Conservation (phyloP, 1,140 invertebrate genomes). For the Papilio xuthus region DNA sequence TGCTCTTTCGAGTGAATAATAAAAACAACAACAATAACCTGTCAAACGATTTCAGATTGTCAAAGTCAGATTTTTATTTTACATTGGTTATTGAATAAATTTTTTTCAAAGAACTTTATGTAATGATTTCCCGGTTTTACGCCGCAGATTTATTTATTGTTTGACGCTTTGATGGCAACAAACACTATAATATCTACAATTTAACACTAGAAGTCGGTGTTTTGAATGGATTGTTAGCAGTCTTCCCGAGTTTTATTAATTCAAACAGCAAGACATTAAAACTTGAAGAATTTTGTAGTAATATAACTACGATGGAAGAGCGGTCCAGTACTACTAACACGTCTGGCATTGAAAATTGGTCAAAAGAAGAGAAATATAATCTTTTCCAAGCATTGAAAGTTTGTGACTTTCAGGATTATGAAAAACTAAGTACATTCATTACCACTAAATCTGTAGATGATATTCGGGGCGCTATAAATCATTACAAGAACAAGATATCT, state of each 20-base stretch:
- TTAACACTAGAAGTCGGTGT: too few species aligned
- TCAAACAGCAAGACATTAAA: not conserved
- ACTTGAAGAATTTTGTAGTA: not conserved
- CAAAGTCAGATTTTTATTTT: too few species aligned
- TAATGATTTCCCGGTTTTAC: too few species aligned
- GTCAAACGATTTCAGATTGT: too few species aligned
- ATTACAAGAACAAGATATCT: conserved; percentile 56
- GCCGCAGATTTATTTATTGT: too few species aligned
- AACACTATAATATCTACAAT: too few species aligned
- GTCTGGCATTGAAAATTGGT: conserved; percentile 52
- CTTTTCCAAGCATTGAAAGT: conserved; percentile 57
- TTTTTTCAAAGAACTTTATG: too few species aligned
- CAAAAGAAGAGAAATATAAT: conserved; percentile 62
- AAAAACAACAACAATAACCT: too few species aligned
- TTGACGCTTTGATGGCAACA: too few species aligned
- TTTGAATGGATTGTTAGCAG: too few species aligned
- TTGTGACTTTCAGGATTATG: conserved; percentile 50
- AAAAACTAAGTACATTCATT: conserved; percentile 49
- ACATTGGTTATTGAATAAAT: too few species aligned
- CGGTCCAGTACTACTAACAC: not conserved
- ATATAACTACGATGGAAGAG: not conserved
- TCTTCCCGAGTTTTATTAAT: not conserved
- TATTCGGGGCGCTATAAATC: conserved; percentile 54
- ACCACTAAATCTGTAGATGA: conserved; percentile 54
- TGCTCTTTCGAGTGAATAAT: too few species aligned